phyloP scores from a whole-genome alignment of 2,888 invertebrate genomes.

The Lacanobia wlatinum region DNA sequence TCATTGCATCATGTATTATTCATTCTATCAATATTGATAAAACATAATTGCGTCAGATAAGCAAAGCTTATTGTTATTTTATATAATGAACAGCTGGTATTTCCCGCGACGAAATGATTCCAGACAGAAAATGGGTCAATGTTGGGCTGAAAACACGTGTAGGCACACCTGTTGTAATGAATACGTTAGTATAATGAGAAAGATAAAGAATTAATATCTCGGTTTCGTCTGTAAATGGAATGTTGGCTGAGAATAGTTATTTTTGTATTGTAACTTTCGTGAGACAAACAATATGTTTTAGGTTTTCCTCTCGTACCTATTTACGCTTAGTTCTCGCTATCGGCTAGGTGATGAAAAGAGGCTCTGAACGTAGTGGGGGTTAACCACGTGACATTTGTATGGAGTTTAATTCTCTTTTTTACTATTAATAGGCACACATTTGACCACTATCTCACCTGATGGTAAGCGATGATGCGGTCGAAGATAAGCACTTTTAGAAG shows the following conservation, averaged over 20 bases:
- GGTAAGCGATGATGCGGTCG: no score
- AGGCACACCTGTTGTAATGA: constrained; percentile 4
- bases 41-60: constrained; percentile 3
- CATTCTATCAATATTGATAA: background rate
- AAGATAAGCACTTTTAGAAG: no score
- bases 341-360: background rate
- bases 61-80: constrained; percentile 25
- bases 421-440: no score
- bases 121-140: constrained; percentile 14
- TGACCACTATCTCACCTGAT: no score
- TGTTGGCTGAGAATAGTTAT: background rate
- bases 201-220: background rate
- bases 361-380: background rate
- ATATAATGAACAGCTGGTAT: constrained; percentile 3
- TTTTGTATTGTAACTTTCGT: background rate
- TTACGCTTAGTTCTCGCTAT: background rate
- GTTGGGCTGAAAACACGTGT: background rate
- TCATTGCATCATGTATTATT: background rate
- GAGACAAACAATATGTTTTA: background rate
- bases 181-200: constrained; percentile 11
- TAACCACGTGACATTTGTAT: no score
- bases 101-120: constrained; percentile 7
- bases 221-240: background rate
- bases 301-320: background rate
- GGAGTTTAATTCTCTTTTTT: no score